Percentiles rank a stretch among this genome's conserved stretches.
Conservation (phyloP, 2,888 invertebrate species). For the Craniophora ligustri region DNA sequence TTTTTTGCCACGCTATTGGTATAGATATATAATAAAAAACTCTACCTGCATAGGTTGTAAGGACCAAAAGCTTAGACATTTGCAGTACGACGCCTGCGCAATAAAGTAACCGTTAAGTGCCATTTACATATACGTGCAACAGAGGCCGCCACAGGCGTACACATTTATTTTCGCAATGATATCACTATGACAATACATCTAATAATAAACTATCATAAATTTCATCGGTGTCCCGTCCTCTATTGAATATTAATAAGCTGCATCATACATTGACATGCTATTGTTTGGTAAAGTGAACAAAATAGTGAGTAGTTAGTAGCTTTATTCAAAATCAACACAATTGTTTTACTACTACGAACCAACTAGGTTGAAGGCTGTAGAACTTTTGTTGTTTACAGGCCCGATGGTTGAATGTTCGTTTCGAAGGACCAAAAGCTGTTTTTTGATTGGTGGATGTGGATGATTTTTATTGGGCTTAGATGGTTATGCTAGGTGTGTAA, state of each 20-base stretch:
- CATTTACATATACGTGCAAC: conserved; percentile 46
- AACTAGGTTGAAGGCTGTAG: not conserved
- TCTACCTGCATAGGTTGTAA: too few relatives aligned
- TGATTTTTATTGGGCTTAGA: too few relatives aligned
- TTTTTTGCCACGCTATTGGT: too few relatives aligned
- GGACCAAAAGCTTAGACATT: conserved; percentile 33
- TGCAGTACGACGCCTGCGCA: conserved; percentile 26
- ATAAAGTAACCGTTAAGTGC: conserved; percentile 44
- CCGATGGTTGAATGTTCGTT: not conserved
- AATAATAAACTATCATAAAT: conserved; percentile 72
- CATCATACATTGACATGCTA: conserved; percentile 16
- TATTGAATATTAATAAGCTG: conserved; percentile 56
- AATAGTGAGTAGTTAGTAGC: conserved; percentile 24
- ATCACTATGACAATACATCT: conserved; percentile 66
- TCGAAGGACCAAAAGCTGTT: not conserved
- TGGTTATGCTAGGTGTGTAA: too few relatives aligned
- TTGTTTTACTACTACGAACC: not conserved
- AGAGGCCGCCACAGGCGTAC: conserved; percentile 37
- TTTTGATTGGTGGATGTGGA: not conserved
- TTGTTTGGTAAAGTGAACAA: conserved; percentile 31
- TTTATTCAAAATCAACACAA: conserved; percentile 6
- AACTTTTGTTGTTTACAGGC: not conserved
- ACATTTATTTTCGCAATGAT: conserved; percentile 59
- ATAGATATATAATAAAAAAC: too few relatives aligned
- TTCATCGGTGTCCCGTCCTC: conserved; percentile 58